Evolutionary conservation across 2,797 vertebrate species (phyloP), one percentile per base, ranked within the genome.

Genomic region (Anableps anableps): DNA sequence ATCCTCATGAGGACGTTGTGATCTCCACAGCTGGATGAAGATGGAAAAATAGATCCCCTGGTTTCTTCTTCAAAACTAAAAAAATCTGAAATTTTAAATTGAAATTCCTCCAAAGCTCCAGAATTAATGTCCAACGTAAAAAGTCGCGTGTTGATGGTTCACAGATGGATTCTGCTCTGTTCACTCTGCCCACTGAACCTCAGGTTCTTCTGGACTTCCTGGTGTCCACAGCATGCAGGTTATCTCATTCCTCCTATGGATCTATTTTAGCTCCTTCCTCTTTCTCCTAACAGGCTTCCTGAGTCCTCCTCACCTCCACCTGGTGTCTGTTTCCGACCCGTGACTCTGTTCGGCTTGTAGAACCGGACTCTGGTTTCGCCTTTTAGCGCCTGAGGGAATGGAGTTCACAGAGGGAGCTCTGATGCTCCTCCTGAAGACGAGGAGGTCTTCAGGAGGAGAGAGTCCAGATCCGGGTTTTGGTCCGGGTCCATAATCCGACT

Each of bases 81-180:
- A 21, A 38, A 66, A 66, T 64, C 8, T 17, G 2, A 31, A 19
- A 62, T 58, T 58, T 58, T 5, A 29, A 58, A 58, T 58, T 29
- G 14, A 34, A 34, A 34, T 34, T 17, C 7, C 31, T 34, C 17
- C 21, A 21, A 66, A 36, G 21, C 21, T 9, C 16, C 5, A 21
- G 3, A 23, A 66, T 66, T 10, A 21, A 51, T 51, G 11, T 66
- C 62, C 62, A 68, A 41, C 21, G 41, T 68, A 10, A 68, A 11
- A 41, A 41, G 21, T 38, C 9, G 14, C 8, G 21, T 7, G 7
- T 9, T 41, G 64, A 68, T 19, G 16, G 17, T 64, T 64, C 60
- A 60, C 60, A 64, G 60, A 55, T 55, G 53, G 53, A n/a, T 55
- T 55, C 53, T 55, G 53, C 53, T 55, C 53, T 55, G 53, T 26